phyloP scores from a whole-genome alignment of 1,140 invertebrate genomes.

The Macrotrachela quadricornifera region DNA sequence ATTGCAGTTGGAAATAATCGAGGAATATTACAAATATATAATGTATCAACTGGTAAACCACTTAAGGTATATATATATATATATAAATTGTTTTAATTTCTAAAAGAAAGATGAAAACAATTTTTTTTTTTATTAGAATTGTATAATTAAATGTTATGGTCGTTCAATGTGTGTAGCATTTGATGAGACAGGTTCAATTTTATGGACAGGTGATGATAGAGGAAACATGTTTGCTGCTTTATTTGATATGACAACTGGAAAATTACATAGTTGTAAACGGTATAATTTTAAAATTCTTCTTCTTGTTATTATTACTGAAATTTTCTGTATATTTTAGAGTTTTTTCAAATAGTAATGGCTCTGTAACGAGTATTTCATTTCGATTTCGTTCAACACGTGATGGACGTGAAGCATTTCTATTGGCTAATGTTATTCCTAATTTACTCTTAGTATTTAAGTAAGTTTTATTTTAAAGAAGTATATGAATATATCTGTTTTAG shows the following conservation, averaged over 20 bases:
- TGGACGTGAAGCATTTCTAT: slow-evolving; percentile 48
- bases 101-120: background rate
- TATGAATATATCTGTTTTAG: no score
- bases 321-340: slow-evolving; percentile 14
- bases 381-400: slow-evolving; percentile 43
- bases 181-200: slow-evolving; percentile 50
- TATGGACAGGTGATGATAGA: slow-evolving; percentile 64
- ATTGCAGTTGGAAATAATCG: slow-evolving; percentile 55
- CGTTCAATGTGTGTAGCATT: slow-evolving; percentile 50
- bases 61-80: slow-evolving; percentile 15
- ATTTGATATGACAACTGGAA: slow-evolving; percentile 46
- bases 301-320: background rate
- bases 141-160: slow-evolving; percentile 49
- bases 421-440: slow-evolving; percentile 55
- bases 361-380: slow-evolving; percentile 50
- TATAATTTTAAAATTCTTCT: slow-evolving; percentile 13
- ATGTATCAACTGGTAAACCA: slow-evolving; percentile 56
- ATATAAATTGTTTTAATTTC: background rate
- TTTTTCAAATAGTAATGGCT: slow-evolving; percentile 34
- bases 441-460: slow-evolving; percentile 38
- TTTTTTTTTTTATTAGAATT: slow-evolving; percentile 33
- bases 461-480: no score
- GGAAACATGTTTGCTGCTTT: slow-evolving; percentile 47
- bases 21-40: slow-evolving; percentile 53
- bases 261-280: slow-evolving; percentile 42